phyloP scores from a whole-genome alignment of 2,113 vertebrate species.

The Tachysurus vachellii region DNA sequence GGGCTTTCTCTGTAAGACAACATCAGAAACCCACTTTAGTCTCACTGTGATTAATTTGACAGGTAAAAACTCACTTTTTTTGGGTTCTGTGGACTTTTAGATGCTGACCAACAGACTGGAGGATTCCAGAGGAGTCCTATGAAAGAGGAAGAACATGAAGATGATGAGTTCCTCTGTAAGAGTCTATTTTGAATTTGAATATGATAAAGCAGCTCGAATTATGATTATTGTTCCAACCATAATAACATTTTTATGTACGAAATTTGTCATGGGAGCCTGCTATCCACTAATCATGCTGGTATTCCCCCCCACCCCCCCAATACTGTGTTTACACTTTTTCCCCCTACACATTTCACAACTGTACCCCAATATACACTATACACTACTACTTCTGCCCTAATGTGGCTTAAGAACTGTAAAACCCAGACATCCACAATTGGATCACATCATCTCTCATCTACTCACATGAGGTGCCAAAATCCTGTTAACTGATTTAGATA shows the following conservation, averaged over 20 bases:
- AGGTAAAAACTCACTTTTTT: not conserved
- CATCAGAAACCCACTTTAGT: not conserved
- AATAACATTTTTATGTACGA: not conserved
- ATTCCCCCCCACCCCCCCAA: not conserved
- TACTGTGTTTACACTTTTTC: too few species aligned
- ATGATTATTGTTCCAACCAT: not conserved
- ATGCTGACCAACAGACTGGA: not conserved
- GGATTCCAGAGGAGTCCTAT: not conserved
- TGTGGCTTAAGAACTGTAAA: too few species aligned
- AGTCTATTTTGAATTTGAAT: too few species aligned
- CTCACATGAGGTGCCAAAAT: not conserved
- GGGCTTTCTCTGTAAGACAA: not conserved
- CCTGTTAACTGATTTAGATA: not conserved
- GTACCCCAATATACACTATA: too few species aligned
- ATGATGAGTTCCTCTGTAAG: conserved; percentile 5
- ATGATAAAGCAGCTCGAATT: too few species aligned
- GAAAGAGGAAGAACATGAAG: not conserved
- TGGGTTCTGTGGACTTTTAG: not conserved
- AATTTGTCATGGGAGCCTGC: not conserved
- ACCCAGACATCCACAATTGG: too few species aligned
- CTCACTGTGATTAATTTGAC: not conserved
- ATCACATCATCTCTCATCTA: not conserved
- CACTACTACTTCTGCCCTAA: too few species aligned
- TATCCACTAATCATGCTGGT: not conserved
- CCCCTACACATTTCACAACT: too few species aligned